Percentiles rank a stretch among this genome's conserved stretches.
These are phyloP conservation scores for Ctenosaura bakeri DNA, from an alignment of 2,797 vertebrate species.

Conservation along the genomic window DNA sequence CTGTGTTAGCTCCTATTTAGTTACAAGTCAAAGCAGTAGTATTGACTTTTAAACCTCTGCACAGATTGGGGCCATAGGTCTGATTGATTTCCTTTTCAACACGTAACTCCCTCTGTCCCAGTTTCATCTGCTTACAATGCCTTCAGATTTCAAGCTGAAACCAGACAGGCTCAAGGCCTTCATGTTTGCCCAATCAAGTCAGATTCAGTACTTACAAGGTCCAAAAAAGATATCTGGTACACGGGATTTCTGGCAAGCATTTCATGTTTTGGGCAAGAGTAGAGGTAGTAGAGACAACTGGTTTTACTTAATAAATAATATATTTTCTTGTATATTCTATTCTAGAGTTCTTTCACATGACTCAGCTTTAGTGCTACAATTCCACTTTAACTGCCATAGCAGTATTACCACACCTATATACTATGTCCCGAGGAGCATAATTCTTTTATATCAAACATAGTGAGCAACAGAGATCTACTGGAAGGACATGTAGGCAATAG, in stretches of 20 bases:
- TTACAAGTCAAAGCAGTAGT: neutral
- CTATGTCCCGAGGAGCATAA: too few species aligned
- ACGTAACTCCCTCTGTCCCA: neutral
- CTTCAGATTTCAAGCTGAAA: neutral
- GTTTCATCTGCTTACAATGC: neutral
- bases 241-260: neutral
- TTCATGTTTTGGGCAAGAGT: neutral
- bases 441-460: too few species aligned
- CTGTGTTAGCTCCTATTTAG: neutral
- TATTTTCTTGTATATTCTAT: neutral
- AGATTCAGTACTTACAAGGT: too few species aligned
- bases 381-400: too few species aligned
- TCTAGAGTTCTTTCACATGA: too few species aligned
- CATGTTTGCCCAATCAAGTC: neutral
- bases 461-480: too few species aligned
- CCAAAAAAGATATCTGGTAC: neutral
- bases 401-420: too few species aligned
- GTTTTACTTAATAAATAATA: neutral
- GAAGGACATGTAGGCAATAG: too few species aligned
- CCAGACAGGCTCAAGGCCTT: too few species aligned
- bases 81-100: neutral
- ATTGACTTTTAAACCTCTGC: neutral
- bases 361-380: too few species aligned
- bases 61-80: neutral
- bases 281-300: neutral